A percentile compares a stretch with the other conserved stretches of the same genome.
phyloP scores from a whole-genome alignment of 2,888 invertebrate species.

The Lordiphosa andalusiaca region DNA sequence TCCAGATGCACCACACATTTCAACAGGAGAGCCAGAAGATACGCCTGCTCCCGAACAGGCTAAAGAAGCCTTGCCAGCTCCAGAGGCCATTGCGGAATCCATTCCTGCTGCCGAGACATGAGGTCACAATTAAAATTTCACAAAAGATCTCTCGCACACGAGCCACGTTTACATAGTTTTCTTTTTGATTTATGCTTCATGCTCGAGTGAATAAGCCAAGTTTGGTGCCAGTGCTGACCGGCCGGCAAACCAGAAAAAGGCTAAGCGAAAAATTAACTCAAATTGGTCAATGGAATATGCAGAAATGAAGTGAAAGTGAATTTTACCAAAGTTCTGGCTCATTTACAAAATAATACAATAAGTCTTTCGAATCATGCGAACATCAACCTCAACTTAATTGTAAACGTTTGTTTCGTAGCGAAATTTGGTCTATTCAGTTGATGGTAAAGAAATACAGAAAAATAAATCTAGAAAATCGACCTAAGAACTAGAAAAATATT shows the following conservation, averaged over 20 bases:
- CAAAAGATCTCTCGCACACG: constrained; percentile 31
- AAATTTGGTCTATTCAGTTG: no score
- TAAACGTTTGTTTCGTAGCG: no score
- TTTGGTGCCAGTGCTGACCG: constrained; percentile 13
- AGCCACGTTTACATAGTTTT: constrained; percentile 55
- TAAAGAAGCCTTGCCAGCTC: neutral
- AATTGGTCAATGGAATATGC: no score
- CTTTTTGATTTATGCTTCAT: constrained; percentile 61
- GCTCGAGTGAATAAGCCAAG: constrained; percentile 54
- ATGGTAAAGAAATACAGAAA: no score
- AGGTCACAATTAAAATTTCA: constrained; percentile 22
- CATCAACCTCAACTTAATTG: no score
- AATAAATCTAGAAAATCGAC: no score
- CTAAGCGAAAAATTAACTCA: constrained; percentile 1
- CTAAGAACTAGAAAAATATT: no score
- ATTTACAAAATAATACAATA: no score
- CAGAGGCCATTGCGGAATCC: neutral
- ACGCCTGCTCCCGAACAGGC: no score
- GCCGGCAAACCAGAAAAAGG: neutral
- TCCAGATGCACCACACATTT: neutral
- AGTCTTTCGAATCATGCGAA: no score
- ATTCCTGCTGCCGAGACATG: constrained; percentile 1
- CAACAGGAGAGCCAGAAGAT: neutral
- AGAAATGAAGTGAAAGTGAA: neutral
- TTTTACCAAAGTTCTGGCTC: neutral